Percentiles rank a stretch among this genome's conserved stretches.
Evolutionary conservation across 2,797 vertebrate species (phyloP).

Genomic region (Acipenser ruthenus): DNA sequence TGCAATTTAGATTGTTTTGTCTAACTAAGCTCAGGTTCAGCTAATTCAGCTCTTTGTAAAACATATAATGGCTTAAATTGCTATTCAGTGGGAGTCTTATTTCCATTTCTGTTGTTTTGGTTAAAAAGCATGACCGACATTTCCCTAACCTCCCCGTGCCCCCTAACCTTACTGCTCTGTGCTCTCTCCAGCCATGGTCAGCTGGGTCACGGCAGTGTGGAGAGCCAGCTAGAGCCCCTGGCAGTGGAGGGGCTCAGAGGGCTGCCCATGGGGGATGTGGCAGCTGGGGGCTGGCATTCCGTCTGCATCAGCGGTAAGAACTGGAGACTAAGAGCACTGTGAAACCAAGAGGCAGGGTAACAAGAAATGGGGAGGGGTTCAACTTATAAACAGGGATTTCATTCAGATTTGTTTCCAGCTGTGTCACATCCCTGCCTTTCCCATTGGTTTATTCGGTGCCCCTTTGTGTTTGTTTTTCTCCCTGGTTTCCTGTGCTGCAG

Average conservation of each 20-base stretch:
- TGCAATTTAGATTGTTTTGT: neutral
- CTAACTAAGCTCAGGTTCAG: too few relatives aligned
- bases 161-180: slow-evolving; percentile 1
- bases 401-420: too few relatives aligned
- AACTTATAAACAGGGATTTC: too few relatives aligned
- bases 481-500: slow-evolving; percentile 41
- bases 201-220: slow-evolving; percentile 75
- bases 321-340: too few relatives aligned
- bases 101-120: too few relatives aligned
- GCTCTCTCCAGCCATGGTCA: slow-evolving; percentile 74
- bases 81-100: too few relatives aligned
- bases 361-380: too few relatives aligned
- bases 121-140: neutral
- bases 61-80: too few relatives aligned
- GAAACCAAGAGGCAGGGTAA: neutral
- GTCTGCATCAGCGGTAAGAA: slow-evolving; percentile 71
- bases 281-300: slow-evolving; percentile 84
- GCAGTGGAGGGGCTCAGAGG: slow-evolving; percentile 78
- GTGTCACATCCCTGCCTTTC: neutral
- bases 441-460: neutral
- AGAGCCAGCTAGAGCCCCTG: slow-evolving; percentile 61
- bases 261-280: slow-evolving; percentile 58
- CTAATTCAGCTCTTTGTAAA: too few relatives aligned
- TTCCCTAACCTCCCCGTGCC: neutral
- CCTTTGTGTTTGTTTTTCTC: neutral